These are phyloP conservation scores for Acipenser transmontanus DNA, from an alignment of 2,797 vertebrate species.

Conservation along the genomic window DNA sequence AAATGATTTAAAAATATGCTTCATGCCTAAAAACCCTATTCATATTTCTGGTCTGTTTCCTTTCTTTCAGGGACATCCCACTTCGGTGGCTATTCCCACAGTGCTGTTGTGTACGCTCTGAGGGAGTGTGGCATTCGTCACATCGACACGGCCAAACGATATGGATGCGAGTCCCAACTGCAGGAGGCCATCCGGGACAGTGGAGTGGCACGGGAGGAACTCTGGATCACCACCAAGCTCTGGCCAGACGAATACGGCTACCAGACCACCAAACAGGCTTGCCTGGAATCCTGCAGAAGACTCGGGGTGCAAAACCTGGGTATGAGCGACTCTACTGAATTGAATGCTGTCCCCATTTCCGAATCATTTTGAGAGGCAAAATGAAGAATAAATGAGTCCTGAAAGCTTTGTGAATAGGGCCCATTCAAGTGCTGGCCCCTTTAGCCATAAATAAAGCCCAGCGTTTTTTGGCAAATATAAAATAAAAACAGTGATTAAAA, in stretches of 20 bases:
- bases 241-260: constrained; percentile 64
- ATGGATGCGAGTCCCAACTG: constrained; percentile 59
- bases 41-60: constrained; percentile 4
- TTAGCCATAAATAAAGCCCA: too few species aligned
- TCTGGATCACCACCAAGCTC: constrained; percentile 73
- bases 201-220: constrained; percentile 42
- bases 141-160: constrained; percentile 66
- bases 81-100: constrained; percentile 57
- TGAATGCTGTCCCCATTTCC: background rate
- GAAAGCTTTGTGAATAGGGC: too few species aligned
- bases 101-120: constrained; percentile 57
- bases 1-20: background rate
- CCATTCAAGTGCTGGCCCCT: too few species aligned
- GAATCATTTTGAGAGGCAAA: too few species aligned
- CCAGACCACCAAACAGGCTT: constrained; percentile 52
- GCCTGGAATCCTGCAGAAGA: constrained; percentile 50
- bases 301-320: constrained; percentile 64
- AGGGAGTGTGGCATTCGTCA: constrained; percentile 59
- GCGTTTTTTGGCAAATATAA: too few species aligned
- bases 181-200: constrained; percentile 54
- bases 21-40: background rate
- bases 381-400: too few species aligned
- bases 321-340: constrained; percentile 27
- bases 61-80: constrained; percentile 60
- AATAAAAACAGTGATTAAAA: too few species aligned